These are phyloP conservation scores for Hylaea fasciaria DNA, from an alignment of 2,888 invertebrate genomes.

Conservation along the genomic window DNA sequence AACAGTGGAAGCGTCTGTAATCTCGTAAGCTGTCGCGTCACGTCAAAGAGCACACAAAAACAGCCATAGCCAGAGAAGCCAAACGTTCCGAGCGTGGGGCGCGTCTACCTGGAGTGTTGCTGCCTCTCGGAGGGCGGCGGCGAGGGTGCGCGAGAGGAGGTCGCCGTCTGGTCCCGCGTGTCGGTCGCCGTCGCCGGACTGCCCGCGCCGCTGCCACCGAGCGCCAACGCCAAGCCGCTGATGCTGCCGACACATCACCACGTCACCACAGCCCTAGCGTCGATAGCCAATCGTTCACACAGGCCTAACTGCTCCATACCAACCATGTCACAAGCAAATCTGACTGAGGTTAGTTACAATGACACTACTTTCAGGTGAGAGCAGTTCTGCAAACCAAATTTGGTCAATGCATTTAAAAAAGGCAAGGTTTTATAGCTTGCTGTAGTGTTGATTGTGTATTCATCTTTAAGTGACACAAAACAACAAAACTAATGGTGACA, in stretches of 20 bases:
- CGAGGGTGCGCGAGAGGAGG: slow-evolving; percentile 77
- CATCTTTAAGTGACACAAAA: slow-evolving; percentile 44
- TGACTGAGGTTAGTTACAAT: slow-evolving; percentile 32
- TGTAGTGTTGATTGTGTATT: background rate
- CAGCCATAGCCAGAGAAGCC: slow-evolving; percentile 71
- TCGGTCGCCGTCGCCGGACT: slow-evolving; percentile 68
- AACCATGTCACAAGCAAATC: slow-evolving; percentile 32
- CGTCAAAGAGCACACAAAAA: slow-evolving; percentile 55
- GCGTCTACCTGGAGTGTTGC: slow-evolving; percentile 82
- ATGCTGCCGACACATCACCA: slow-evolving; percentile 85
- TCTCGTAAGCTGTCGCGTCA: slow-evolving; percentile 54
- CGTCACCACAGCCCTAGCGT: slow-evolving; percentile 81
- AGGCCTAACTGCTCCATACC: slow-evolving; percentile 76
- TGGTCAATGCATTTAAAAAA: background rate
- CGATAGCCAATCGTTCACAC: slow-evolving; percentile 52
- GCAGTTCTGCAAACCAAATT: too few species aligned
- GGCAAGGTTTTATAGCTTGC: slow-evolving; percentile 22
- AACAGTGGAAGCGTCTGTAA: slow-evolving; percentile 14
- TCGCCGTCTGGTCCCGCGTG: slow-evolving; percentile 70
- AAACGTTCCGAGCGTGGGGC: slow-evolving; percentile 76
- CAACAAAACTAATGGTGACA: slow-evolving; percentile 36
- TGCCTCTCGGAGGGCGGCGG: slow-evolving; percentile 79
- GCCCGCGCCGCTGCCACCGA: slow-evolving; percentile 79
- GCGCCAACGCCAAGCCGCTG: slow-evolving; percentile 85
- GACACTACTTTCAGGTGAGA: background rate